Evolutionary conservation across 53 echinoderm and acorn worm genomes (phyloP).

Genomic region (Zoroaster sp.): DNA sequence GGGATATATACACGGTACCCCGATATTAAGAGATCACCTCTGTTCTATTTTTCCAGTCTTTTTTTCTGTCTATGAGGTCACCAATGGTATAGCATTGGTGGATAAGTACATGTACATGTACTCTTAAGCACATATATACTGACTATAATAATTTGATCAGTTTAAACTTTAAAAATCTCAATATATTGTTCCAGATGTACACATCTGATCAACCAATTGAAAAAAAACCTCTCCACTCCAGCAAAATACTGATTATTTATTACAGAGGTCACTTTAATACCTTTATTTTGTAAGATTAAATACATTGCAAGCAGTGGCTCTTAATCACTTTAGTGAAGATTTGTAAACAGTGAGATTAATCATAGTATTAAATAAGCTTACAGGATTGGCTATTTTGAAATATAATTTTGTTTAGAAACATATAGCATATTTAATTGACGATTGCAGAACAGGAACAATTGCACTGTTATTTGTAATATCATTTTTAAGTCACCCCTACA

Average conservation of each 20-base stretch:
- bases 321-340: neutral
- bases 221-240: neutral
- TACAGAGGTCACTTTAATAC: neutral
- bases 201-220: too few relatives aligned
- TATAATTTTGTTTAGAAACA: neutral
- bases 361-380: neutral
- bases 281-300: neutral
- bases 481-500: neutral
- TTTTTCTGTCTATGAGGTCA: neutral
- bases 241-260: neutral
- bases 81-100: neutral
- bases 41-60: neutral
- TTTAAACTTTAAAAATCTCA: too few relatives aligned
- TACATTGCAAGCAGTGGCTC: neutral
- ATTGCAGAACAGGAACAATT: neutral
- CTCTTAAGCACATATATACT: too few relatives aligned
- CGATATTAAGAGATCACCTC: neutral
- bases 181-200: too few relatives aligned
- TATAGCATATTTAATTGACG: neutral
- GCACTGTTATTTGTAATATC: neutral
- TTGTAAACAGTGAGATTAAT: constrained; percentile 10
- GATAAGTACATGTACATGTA: too few relatives aligned
- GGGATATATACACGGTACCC: neutral
- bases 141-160: too few relatives aligned
- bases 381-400: constrained; percentile 6